Conservation (phyloP, 2,113 vertebrate species). For the Athene noctua region DNA sequence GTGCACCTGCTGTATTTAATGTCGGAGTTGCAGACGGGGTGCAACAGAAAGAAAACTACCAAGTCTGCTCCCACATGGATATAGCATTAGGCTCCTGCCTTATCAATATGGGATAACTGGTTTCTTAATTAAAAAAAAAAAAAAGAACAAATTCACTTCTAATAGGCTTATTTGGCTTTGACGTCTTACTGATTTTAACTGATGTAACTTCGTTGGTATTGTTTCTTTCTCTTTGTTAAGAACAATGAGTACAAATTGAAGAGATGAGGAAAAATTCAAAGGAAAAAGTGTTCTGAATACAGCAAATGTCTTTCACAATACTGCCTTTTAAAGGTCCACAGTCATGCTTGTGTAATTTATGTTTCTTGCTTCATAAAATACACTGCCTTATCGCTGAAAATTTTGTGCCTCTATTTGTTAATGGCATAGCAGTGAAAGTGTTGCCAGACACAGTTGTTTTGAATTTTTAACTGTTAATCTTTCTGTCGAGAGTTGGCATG, state of each 20-base stretch:
- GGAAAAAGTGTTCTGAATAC: not conserved
- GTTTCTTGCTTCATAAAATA: not conserved
- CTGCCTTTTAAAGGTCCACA: not conserved
- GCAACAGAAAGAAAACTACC: constrained; percentile 16
- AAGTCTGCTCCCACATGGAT: constrained; percentile 70
- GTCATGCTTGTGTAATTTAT: not conserved
- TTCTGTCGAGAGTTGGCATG: not conserved
- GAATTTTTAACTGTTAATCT: not conserved
- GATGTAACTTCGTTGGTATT: not conserved
- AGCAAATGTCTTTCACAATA: not conserved
- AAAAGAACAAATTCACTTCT: not conserved
- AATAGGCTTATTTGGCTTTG: not conserved
- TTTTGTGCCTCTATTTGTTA: not conserved
- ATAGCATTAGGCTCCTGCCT: constrained; percentile 64
- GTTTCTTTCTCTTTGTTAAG: not conserved
- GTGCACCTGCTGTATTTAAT: constrained; percentile 84
- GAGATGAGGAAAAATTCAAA: not conserved
- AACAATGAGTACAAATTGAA: not conserved
- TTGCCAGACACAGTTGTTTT: not conserved
- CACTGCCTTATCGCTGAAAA: not conserved
- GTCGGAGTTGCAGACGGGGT: constrained; percentile 21
- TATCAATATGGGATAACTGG: not conserved
- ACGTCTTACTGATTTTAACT: not conserved
- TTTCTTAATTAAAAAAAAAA: not conserved
- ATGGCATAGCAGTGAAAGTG: not conserved